These are phyloP conservation scores for Scaeva pyrastri DNA, from an alignment of 2,888 invertebrate species.

Conservation along the genomic window DNA sequence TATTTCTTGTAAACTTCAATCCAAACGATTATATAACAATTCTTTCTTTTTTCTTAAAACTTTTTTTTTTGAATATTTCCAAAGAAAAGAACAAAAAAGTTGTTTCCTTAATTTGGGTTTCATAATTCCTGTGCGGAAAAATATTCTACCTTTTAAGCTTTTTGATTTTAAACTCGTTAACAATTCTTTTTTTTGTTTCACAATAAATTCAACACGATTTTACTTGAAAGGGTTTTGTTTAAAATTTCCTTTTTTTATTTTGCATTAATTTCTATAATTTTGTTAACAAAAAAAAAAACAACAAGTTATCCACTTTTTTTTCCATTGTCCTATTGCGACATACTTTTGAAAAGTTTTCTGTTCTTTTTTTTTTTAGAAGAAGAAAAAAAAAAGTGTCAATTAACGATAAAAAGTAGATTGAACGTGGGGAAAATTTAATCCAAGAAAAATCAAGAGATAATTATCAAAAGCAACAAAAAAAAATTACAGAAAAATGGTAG, in stretches of 20 bases:
- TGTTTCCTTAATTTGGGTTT: too few relatives aligned
- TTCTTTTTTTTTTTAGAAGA: not conserved
- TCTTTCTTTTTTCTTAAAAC: too few relatives aligned
- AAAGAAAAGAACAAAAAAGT: too few relatives aligned
- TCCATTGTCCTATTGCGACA: not conserved
- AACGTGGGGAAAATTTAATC: slow-evolving; percentile 23
- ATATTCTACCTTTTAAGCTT: too few relatives aligned
- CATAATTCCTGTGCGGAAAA: too few relatives aligned
- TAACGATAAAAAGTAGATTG: too few relatives aligned
- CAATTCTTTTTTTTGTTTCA: slow-evolving; percentile 44
- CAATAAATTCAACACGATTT: too few relatives aligned
- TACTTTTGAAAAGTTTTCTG: slow-evolving; percentile 1
- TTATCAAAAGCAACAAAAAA: not conserved
- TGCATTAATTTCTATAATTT: slow-evolving; percentile 6
- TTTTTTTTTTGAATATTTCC: too few relatives aligned
- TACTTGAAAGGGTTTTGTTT: slow-evolving; percentile 47
- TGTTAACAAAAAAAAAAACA: not conserved
- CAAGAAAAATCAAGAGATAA: slow-evolving; percentile 34
- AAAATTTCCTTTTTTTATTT: slow-evolving; percentile 1
- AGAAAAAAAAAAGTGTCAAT: slow-evolving; percentile 12
- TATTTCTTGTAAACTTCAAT: too few relatives aligned
- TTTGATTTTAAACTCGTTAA: too few relatives aligned
- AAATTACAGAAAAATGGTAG: not conserved
- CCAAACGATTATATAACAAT: too few relatives aligned
- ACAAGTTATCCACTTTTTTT: slow-evolving; percentile 3